Base-by-base conservation (phyloP, 2,113 vertebrate genomes). In the Pterophyllum scalare region DNA sequence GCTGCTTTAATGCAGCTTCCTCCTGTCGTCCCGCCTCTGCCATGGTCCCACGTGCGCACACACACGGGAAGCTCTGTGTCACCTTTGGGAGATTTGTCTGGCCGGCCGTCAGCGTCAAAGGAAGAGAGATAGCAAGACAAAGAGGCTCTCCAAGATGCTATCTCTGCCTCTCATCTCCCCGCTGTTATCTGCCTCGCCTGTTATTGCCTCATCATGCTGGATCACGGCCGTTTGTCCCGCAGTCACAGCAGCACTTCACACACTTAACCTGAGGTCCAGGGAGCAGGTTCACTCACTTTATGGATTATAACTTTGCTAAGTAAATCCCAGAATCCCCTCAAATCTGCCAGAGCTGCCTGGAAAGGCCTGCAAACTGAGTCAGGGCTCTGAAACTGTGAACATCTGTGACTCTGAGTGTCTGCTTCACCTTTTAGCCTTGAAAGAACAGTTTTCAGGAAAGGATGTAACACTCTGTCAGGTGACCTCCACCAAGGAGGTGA, bases 41-140 rank as follows among this genome's bases (percentile, higher is more conserved):
- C 49, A 17, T 72, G 75, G 76, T 79, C 75, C 60, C 33, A 2
- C 4, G 20, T 19, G 12, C 62, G 17, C 46, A 24, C 35, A 9
- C 22, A 13, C 82, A 20, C 31, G 1, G 49, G 40, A 67, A 40
- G 78, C 22, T 33, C 24, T 11, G 70, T 59, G 86, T 81, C 88
- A 70, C 81, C 76, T 76, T 22, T 38, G 57, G 75, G 82, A 79
- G 81, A 74, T 61, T 52, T 10, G 84, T 76, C 78, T 79, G 79
- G 77, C 79, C 6, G 81, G n/a, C 65, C 5, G 22, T 70, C 59
- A 5, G 75, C 22, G n/a, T 81, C 1, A 6, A 46, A 70, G 84
- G 86, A 81, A 87, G 74, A 77, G 59, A 19, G 88, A 92, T 88
- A 85, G 33, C 17, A 26, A 67, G 82, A 88, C 83, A 87, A 80